Base-by-base conservation (phyloP, 2,113 vertebrate genomes). In the Festucalex cinctus region DNA sequence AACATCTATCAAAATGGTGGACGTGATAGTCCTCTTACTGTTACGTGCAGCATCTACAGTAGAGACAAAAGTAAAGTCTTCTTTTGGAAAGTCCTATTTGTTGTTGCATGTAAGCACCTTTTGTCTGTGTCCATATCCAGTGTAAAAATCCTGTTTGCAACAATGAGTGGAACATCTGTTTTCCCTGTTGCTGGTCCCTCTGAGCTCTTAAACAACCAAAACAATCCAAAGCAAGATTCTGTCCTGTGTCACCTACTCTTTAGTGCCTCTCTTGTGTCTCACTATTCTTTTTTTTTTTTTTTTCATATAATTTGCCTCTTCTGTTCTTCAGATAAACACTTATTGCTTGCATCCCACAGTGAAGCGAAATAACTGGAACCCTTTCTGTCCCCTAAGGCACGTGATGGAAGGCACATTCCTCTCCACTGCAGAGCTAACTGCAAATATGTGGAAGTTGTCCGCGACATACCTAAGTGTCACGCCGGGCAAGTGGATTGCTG, bases 391-490 rank as follows among this genome's bases (percentile, higher is more conserved):
- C 65, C 56, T 68, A 57, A 37, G 46, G n/a, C 65, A 41, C 22
- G 49, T 37, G 41, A 81, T 57, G 74, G 39, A 77, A 75, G 68
- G 64, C 56, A 32, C 44, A 56, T 51, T 43, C 22, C 17, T 44
- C 48, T 68, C 73, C 35, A 43, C 61, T 0, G 49, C 56, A 65
- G 51, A 72, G 71, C 10, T 66, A 61, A 61, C 71, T 36, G 39
- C 48, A 77, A 66, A 69, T 71, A 61, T 65, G 62, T 59, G 70
- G 28, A 85, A 76, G 78, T 10, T 63, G 66, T 46, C 44, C 13
- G 16, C 14, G 28, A 17, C 6, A 28, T 5, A 44, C 24, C 0
- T 7, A 56, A 56, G 54, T 16, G 24, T 28, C 54, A 56, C 1
- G 13, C 5, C 26, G 1, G 26, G 1, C 14, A 7, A 26, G 3